Percentiles rank a stretch among this genome's conserved stretches.
These are phyloP conservation scores for Leuctra nigra DNA, from an alignment of 2,888 invertebrate genomes.

Conservation along the genomic window DNA sequence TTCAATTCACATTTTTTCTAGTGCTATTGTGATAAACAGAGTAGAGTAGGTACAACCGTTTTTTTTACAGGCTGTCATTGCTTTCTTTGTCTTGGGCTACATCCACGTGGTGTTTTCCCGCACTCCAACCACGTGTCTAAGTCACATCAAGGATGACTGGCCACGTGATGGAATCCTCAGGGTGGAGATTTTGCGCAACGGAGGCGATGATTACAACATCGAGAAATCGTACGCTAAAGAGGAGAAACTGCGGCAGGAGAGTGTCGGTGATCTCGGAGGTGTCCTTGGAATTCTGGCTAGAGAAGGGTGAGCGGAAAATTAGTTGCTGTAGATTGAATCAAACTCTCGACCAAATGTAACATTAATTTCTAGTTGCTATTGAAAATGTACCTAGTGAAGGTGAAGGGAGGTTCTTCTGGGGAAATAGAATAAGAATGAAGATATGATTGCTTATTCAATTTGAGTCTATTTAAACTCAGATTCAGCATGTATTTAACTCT, in stretches of 20 bases:
- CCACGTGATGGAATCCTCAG: slow-evolving; percentile 91
- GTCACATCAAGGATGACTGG: slow-evolving; percentile 84
- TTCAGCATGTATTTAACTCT: no score
- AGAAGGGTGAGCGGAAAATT: slow-evolving; percentile 54
- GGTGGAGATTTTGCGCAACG: slow-evolving; percentile 76
- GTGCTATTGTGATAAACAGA: no score
- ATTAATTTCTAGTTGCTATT: no score
- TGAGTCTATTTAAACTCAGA: no score
- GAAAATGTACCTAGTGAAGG: no score
- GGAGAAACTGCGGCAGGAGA: slow-evolving; percentile 60
- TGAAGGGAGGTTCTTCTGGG: no score
- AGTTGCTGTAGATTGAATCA: no score
- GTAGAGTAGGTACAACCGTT: no score
- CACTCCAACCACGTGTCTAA: slow-evolving; percentile 87
- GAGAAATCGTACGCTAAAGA: slow-evolving; percentile 81
- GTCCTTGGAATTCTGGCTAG: slow-evolving; percentile 57
- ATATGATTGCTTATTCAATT: no score
- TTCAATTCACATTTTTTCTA: no score
- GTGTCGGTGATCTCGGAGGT: slow-evolving; percentile 50
- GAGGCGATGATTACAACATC: slow-evolving; percentile 65
- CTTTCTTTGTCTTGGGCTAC: slow-evolving; percentile 87
- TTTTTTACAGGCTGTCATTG: slow-evolving; percentile 64
- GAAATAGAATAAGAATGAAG: no score
- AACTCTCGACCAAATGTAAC: no score
- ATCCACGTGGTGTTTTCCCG: slow-evolving; percentile 92